Conservation (phyloP, 2,888 invertebrate species). For the Tillus elongatus region DNA sequence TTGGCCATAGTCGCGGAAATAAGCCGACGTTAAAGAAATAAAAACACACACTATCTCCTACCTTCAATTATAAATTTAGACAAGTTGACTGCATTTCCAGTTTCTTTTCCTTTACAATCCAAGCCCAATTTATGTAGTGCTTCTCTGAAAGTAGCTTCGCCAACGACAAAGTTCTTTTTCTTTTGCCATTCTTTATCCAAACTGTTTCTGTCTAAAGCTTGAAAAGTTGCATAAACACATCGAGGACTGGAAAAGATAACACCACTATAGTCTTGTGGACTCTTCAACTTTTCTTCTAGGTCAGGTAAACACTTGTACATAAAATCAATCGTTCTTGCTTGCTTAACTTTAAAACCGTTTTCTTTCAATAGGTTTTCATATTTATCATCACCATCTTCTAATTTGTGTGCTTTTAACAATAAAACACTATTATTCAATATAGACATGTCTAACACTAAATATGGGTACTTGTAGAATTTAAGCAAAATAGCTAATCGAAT, state of each 20-base stretch:
- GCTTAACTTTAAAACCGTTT: conserved; percentile 42
- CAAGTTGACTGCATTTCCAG: conserved; percentile 48
- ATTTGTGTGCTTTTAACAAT: conserved; percentile 34
- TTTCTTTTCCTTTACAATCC: conserved; percentile 45
- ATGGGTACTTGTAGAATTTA: conserved; percentile 2
- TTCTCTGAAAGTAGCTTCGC: conserved; percentile 46
- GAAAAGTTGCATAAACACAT: conserved; percentile 44
- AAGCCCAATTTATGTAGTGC: conserved; percentile 41
- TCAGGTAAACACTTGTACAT: conserved; percentile 43
- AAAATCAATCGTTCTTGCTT: conserved; percentile 47
- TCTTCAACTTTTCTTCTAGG: conserved; percentile 40
- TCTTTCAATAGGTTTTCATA: conserved; percentile 41
- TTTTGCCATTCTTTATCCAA: conserved; percentile 21
- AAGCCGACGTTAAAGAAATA: no score
- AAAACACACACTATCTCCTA: no score
- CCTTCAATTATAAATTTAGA: conserved; percentile 44
- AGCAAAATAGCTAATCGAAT: no score
- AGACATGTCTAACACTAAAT: no score
- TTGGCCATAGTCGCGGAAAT: no score
- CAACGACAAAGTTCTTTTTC: conserved; percentile 39
- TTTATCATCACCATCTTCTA: conserved; percentile 36
- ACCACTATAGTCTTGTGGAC: conserved; percentile 43
- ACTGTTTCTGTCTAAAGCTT: conserved; percentile 34
- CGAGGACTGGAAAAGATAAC: conserved; percentile 50
- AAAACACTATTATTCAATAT: conserved; percentile 30